These are phyloP conservation scores for Cyrtonyx montezumae DNA, from an alignment of 2,113 vertebrate species.

Conservation along the genomic window DNA sequence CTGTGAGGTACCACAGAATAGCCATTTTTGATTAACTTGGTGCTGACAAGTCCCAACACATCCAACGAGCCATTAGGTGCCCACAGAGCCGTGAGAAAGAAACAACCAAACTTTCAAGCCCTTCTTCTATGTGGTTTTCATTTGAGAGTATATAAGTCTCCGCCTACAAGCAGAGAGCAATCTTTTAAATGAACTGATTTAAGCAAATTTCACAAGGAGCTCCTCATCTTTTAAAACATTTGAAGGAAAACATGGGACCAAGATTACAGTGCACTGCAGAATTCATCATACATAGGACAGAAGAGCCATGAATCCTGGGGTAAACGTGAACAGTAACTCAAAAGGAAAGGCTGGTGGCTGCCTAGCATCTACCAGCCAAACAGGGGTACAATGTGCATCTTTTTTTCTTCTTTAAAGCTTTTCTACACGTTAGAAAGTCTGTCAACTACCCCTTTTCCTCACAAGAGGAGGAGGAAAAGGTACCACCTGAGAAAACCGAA, in stretches of 20 bases:
- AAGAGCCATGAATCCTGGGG: not conserved
- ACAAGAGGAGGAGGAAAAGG: not conserved
- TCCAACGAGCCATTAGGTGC: not conserved
- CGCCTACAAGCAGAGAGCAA: not conserved
- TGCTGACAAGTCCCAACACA: not conserved
- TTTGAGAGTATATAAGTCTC: not conserved
- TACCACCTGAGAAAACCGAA: not conserved
- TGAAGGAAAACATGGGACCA: not conserved
- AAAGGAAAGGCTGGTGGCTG: not conserved
- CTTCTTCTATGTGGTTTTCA: not conserved
- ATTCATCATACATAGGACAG: not conserved
- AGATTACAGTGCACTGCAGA: not conserved
- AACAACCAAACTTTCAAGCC: not conserved
- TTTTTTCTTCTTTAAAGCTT: not conserved
- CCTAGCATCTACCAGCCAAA: not conserved
- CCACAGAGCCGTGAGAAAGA: not conserved
- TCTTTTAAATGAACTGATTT: not conserved
- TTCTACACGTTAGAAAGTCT: not conserved
- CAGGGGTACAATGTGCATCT: not conserved
- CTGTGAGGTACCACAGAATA: not conserved
- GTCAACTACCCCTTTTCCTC: not conserved
- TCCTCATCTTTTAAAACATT: not conserved
- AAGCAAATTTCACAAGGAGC: not conserved
- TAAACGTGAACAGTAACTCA: not conserved
- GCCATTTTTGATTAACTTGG: slow-evolving; percentile 26